phyloP scores from a whole-genome alignment of 2,113 vertebrate species.

The Lanius collurio region DNA sequence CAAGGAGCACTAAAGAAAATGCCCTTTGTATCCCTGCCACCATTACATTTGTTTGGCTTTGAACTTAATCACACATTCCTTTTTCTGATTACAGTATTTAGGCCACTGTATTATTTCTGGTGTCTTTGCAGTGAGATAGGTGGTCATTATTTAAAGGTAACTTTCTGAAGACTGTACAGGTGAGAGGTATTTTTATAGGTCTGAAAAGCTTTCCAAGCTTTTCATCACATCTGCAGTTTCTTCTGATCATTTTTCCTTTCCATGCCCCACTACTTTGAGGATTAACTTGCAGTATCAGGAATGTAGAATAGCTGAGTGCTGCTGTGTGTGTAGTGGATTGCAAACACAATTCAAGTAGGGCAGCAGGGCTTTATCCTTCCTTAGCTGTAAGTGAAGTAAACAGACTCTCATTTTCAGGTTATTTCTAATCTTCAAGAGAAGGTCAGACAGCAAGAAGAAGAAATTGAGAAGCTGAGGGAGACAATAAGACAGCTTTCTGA shows the following conservation, averaged over 20 bases:
- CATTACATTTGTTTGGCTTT: not conserved
- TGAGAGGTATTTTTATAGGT: not conserved
- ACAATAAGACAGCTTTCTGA: conserved; percentile 80
- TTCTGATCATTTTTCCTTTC: not conserved
- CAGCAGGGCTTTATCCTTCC: not conserved
- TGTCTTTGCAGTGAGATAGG: not conserved
- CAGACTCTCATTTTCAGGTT: conserved; percentile 72
- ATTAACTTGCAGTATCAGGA: not conserved
- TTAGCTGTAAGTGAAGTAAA: not conserved
- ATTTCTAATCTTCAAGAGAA: conserved; percentile 86
- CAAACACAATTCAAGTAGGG: not conserved
- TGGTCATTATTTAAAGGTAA: not conserved
- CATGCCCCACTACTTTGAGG: not conserved
- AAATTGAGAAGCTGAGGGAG: conserved; percentile 85
- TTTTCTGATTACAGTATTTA: not conserved
- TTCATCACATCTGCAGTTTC: not conserved
- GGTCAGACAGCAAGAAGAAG: conserved; percentile 88
- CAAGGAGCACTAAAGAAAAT: not conserved
- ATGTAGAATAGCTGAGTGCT: not conserved
- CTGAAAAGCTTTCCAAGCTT: not conserved
- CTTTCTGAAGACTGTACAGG: not conserved
- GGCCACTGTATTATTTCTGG: not conserved
- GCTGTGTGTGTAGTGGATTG: not conserved
- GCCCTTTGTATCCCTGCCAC: not conserved
- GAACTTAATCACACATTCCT: not conserved